These are phyloP conservation scores for Cydia pomonella DNA, from an alignment of 1,140 invertebrate genomes.

Conservation along the genomic window DNA sequence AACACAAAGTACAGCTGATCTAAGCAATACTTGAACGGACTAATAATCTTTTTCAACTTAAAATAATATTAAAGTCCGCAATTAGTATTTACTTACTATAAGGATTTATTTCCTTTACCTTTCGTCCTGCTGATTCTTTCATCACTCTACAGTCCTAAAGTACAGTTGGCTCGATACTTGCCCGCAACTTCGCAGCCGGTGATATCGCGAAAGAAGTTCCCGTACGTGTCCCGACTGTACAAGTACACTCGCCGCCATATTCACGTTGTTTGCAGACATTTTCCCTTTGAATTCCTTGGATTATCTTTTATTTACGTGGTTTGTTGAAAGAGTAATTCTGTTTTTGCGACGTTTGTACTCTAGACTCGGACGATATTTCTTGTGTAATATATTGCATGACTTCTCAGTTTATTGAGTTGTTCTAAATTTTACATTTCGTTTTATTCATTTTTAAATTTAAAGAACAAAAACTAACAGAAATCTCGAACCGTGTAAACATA, in stretches of 20 bases:
- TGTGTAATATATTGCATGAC: too few species aligned
- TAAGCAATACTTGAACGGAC: too few species aligned
- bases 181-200: slow-evolving; percentile 43
- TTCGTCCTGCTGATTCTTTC: not conserved
- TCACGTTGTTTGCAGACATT: slow-evolving; percentile 25
- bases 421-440: too few species aligned
- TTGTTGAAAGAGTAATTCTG: slow-evolving; percentile 29
- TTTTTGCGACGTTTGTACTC: slow-evolving; percentile 13
- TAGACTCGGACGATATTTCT: too few species aligned
- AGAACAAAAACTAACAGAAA: not conserved
- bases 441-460: too few species aligned
- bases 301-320: slow-evolving; percentile 30
- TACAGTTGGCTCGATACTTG: slow-evolving; percentile 38
- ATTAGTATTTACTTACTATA: not conserved
- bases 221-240: slow-evolving; percentile 44
- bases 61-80: too few species aligned
- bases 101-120: not conserved
- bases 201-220: slow-evolving; percentile 51
- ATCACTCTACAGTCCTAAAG: slow-evolving; percentile 5
- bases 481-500: slow-evolving; percentile 7
- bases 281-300: slow-evolving; percentile 8
- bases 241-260: slow-evolving; percentile 27
- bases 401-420: too few species aligned
- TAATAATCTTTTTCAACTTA: too few species aligned
- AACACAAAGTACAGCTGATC: too few species aligned